phyloP scores from a whole-genome alignment of 2,113 vertebrate species.

The Plestiodon gilberti region DNA sequence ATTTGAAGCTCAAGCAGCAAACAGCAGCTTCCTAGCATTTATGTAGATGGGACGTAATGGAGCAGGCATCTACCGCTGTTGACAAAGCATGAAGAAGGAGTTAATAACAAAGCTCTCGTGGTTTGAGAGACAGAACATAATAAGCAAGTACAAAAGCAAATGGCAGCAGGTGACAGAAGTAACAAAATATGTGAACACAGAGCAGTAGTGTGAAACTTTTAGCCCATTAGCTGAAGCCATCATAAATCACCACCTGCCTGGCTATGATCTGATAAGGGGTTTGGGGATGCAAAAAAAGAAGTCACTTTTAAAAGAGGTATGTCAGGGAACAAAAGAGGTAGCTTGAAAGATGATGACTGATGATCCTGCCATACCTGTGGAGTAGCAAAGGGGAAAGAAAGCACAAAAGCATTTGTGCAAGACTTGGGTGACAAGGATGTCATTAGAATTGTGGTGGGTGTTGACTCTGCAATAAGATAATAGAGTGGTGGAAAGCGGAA shows the following conservation, averaged over 20 bases:
- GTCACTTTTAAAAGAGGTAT: background rate
- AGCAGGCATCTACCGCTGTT: background rate
- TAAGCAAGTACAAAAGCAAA: background rate
- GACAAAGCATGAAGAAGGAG: background rate
- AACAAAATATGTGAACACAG: background rate
- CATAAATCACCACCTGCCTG: background rate
- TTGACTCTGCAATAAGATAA: slow-evolving; percentile 11
- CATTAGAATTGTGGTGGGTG: background rate
- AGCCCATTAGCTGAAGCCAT: background rate
- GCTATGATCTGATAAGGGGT: background rate
- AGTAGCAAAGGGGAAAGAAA: background rate
- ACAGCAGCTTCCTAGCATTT: background rate
- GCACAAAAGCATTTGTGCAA: background rate
- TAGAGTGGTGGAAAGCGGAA: background rate
- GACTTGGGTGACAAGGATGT: background rate
- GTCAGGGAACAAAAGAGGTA: background rate
- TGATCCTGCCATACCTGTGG: background rate
- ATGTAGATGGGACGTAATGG: background rate
- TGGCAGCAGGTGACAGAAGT: background rate
- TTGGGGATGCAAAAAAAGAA: background rate
- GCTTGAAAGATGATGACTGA: background rate
- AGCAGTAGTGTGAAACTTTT: background rate
- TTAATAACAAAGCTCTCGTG: background rate
- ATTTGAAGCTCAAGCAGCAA: background rate
- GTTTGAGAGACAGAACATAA: background rate